Conservation (phyloP, 2,113 vertebrate genomes). For the Tonatia bakeri region DNA sequence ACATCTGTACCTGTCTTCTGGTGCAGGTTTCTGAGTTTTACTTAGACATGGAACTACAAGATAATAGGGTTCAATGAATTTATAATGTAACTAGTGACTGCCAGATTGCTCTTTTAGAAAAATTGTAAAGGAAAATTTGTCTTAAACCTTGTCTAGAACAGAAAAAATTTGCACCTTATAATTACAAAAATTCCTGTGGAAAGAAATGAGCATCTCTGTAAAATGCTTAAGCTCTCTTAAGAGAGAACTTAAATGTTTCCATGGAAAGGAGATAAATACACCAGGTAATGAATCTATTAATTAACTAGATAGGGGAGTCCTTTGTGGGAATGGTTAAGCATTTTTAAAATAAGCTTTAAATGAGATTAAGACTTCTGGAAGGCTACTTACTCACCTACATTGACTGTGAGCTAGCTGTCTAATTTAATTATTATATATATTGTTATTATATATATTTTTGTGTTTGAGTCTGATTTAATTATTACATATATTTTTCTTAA, state of each 20-base stretch:
- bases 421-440: neutral
- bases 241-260: neutral
- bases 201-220: neutral
- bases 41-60: neutral
- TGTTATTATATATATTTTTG: neutral
- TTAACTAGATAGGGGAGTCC: neutral
- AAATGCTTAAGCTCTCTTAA: neutral
- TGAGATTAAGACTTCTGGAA: neutral
- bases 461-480: neutral
- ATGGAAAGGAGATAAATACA: neutral
- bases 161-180: neutral
- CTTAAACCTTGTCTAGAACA: neutral
- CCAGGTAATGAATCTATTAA: neutral
- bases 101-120: neutral
- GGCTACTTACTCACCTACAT: neutral
- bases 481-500: slow-evolving; percentile 1
- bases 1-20: neutral
- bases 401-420: neutral
- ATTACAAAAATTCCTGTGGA: neutral
- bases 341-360: neutral
- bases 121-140: neutral
- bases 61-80: neutral
- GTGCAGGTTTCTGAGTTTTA: neutral
- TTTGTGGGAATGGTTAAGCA: neutral
- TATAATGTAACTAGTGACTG: neutral